Conservation (phyloP, 2,797 vertebrate species). For the Hippoglossus hippoglossus region DNA sequence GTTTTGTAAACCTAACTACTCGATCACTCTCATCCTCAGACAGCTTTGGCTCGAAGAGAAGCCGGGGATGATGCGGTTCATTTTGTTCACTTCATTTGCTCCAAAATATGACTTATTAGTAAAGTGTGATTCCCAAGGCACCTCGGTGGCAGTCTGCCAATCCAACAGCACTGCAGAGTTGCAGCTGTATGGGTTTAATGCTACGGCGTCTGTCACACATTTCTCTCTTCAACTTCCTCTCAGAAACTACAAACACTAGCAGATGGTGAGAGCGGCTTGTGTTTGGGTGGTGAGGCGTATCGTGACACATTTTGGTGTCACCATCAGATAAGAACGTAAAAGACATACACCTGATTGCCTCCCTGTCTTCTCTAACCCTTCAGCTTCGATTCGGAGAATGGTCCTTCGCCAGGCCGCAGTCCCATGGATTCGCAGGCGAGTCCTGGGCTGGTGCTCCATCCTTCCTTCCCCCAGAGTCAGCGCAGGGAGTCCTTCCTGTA, state of each 20-base stretch:
- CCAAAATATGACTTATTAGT: constrained; percentile 58
- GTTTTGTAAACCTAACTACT: constrained; percentile 11
- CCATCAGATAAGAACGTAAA: not conserved
- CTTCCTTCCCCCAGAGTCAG: constrained; percentile 89
- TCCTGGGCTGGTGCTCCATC: constrained; percentile 91
- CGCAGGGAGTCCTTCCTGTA: constrained; percentile 95
- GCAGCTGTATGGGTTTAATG: constrained; percentile 44
- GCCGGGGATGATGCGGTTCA: constrained; percentile 23
- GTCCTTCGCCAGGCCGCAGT: constrained; percentile 91
- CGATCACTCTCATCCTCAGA: constrained; percentile 20
- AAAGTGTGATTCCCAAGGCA: constrained; percentile 53
- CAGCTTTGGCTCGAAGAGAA: constrained; percentile 27
- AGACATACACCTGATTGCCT: constrained; percentile 8
- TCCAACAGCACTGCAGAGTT: constrained; percentile 31
- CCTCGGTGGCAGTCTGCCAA: constrained; percentile 54
- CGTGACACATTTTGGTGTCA: not conserved
- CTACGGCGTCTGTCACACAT: constrained; percentile 40
- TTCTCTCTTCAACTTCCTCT: constrained; percentile 29
- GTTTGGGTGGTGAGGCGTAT: constrained; percentile 1
- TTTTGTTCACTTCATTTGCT: constrained; percentile 53
- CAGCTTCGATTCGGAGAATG: constrained; percentile 94
- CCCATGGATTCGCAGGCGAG: constrained; percentile 93
- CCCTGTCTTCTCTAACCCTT: not conserved
- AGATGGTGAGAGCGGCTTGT: not conserved
- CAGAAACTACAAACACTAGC: constrained; percentile 13